Evolutionary conservation across 2,797 vertebrate species (phyloP).

Genomic region (Hemibagrus guttatus): DNA sequence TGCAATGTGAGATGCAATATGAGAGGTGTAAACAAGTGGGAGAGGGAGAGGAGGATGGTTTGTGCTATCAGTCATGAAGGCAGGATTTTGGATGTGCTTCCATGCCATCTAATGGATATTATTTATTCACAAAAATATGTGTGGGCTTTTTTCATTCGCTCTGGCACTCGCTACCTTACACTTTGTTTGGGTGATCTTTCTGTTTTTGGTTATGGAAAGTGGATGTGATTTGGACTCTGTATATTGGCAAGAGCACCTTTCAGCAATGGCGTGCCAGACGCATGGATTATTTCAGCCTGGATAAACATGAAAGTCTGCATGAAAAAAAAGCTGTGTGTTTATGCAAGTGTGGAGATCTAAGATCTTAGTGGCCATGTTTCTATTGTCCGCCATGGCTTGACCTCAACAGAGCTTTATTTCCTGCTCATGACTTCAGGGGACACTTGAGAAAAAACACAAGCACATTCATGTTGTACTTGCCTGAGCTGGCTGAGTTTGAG

Average conservation of each 20-base stretch:
- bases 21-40: background rate
- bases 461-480: conserved; percentile 9
- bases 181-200: conserved; percentile 59
- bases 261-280: conserved; percentile 65
- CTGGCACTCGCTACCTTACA: conserved; percentile 59
- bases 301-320: conserved; percentile 70
- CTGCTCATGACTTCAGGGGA: conserved; percentile 23
- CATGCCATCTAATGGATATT: conserved; percentile 53
- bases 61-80: conserved; percentile 8
- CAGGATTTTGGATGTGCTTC: background rate
- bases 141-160: conserved; percentile 19
- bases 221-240: conserved; percentile 69
- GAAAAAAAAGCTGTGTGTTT: conserved; percentile 61
- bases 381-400: conserved; percentile 19
- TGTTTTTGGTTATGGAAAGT: conserved; percentile 66
- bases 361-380: conserved; percentile 27
- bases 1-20: too few species aligned
- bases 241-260: conserved; percentile 55
- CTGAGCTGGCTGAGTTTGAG: conserved; percentile 29
- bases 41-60: background rate
- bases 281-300: conserved; percentile 65
- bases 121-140: conserved; percentile 58
- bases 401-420: conserved; percentile 32
- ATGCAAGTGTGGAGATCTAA: conserved; percentile 59
- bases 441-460: background rate